Base-by-base conservation (phyloP, 2,888 invertebrate genomes). In the Tromatobia lineatoria region DNA sequence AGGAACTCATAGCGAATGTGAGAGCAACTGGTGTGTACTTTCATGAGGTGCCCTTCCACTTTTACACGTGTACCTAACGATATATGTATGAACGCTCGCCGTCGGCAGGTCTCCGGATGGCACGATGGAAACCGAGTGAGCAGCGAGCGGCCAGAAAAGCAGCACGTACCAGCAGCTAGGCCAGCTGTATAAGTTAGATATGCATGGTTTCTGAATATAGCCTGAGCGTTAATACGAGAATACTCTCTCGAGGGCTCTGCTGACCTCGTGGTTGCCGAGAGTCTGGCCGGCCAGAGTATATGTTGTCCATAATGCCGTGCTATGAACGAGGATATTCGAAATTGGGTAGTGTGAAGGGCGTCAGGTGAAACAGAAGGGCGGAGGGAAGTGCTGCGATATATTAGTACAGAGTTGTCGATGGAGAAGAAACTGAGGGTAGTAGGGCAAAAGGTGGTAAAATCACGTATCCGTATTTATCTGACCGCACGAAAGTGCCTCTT, bases 121-220 rank as follows among this genome's bases (percentile, higher is more conserved):
- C 75, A 70, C 73, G 82, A 38, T 38, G 76, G 70, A 64, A 61
- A 64, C 47, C 71, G 54, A 38, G 86, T 61, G 77, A 86, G 75
- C 66, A 13, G 38, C 81, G 77, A 86, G 75, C 75, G 45, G 25
- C 45, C 45, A 74, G 70, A 74, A 82, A 80, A 88, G 81, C 71
- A 81, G 86, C 82, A 86, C 81, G 83, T 80, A 85, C 84, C 69
- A 20, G 29, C 29, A 3, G 18, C 61, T 57, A 61, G 83, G 80
- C 69, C 73, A 87, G 61, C 80, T 79, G 83, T 85, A 76, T 70
- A 87, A 90, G 89, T 92, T 90, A 90, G 89, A 88, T 92, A 92
- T 92, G 92, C 92, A 92, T 92, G 90, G 89, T 87, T 90, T 87
- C 87, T 90, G 92, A 92, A 92, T 92, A 91, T 90, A 92, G 91